Base-by-base conservation (phyloP, 2,888 invertebrate species). In the Endotricha flammealis region DNA sequence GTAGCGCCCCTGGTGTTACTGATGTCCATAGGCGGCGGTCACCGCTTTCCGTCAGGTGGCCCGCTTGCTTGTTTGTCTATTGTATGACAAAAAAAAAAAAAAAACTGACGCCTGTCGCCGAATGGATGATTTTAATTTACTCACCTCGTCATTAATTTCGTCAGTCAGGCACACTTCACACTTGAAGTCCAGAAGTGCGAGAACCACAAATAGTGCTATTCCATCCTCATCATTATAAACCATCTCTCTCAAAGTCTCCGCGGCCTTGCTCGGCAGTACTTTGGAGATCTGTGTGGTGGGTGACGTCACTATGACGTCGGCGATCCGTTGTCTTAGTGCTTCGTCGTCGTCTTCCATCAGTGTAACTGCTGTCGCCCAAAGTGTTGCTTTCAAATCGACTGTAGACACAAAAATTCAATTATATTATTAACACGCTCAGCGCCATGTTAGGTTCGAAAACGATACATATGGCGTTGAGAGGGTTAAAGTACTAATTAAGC, bases 291-390 rank as follows among this genome's bases (percentile, higher is more conserved):
- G 10, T 10, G 12, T 11, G 20, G 36, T 17, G 31, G 32, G 9
- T 5, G 42, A 32, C 22, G 38, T 45, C 29, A 43, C 9, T 11
- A 28, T 28, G 13, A 46, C 44, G 44, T 47, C 40, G 4, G 65
- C 45, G 1, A 57, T 46, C 2, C 60, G 48, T 42, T 79, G 67
- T 1, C 89, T 66, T 2, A 89, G 61, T 1, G 42, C 10, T 1
- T 64, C 51, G 17, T 86, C 81, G 46, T 89, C 89, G 53, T 90
- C 90, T 50, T 89, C 88, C 4, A 90, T 56, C n/a, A 88, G 52
- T 1, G 69, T 69, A 41, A 88, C 74, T n/a, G 80, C 50, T 2
- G 70, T 73, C 8, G 78, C 70, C 66, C 79, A 75, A 1, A 81
- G 20, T 0, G 67, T 66, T 1, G 77, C 63, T 36, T 51, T 55